Conservation (phyloP, 2,888 invertebrate species). For the Drosophila fulvimacula region DNA sequence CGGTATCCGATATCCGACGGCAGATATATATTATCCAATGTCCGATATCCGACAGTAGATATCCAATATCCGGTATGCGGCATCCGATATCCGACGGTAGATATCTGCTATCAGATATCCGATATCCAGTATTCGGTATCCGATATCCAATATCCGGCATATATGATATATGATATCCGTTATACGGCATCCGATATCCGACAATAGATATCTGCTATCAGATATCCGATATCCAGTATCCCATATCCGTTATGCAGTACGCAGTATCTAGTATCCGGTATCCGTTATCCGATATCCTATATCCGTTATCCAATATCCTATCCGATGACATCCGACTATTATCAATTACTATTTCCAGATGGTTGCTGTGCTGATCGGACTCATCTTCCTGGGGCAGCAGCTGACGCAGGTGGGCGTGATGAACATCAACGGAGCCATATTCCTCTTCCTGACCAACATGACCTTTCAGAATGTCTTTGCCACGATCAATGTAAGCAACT, state of each 20-base stretch:
- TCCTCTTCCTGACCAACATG: slow-evolving; percentile 95
- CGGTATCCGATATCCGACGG: too few relatives aligned
- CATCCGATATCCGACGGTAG: too few relatives aligned
- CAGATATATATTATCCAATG: background rate
- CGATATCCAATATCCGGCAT: background rate
- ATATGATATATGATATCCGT: too few relatives aligned
- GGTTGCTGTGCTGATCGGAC: slow-evolving; percentile 93
- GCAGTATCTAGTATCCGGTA: too few relatives aligned
- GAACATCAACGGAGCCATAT: slow-evolving; percentile 97
- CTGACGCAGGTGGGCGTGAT: slow-evolving; percentile 94
- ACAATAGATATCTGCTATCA: background rate
- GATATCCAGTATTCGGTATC: background rate
- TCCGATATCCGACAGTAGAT: background rate
- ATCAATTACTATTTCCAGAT: slow-evolving; percentile 86
- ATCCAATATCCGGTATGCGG: too few relatives aligned
- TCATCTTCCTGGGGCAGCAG: slow-evolving; percentile 93
- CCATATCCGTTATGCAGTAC: too few relatives aligned
- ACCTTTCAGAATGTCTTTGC: slow-evolving; percentile 98
- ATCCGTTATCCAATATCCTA: background rate
- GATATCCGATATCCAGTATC: background rate
- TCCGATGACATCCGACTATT: background rate
- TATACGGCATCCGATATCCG: background rate
- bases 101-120: too few relatives aligned
- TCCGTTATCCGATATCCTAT: background rate
- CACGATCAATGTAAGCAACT: slow-evolving; percentile 91